Conservation (phyloP, 1,140 invertebrate species). For the Zaprionus camerounensis region DNA sequence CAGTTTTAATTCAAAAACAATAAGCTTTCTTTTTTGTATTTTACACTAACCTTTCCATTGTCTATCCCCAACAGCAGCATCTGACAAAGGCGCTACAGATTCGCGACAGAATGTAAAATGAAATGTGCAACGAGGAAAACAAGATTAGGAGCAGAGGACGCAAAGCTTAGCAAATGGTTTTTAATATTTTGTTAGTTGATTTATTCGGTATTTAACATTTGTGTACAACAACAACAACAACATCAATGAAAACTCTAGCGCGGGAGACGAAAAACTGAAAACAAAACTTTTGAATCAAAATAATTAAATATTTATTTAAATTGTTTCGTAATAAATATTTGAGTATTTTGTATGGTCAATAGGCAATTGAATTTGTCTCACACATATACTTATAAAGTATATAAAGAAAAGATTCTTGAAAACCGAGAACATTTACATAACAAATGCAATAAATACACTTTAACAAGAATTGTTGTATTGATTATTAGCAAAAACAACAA, state of each 20-base stretch:
- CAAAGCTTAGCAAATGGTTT: conserved; percentile 56
- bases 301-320: conserved; percentile 32
- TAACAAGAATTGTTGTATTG: conserved; percentile 14
- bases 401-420: conserved; percentile 20
- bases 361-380: conserved; percentile 7
- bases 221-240: conserved; percentile 47
- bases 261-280: conserved; percentile 25
- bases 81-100: conserved; percentile 25
- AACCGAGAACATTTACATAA: conserved; percentile 6
- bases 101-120: conserved; percentile 48
- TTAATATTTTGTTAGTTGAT: conserved; percentile 60
- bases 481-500: conserved; percentile 11
- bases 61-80: conserved; percentile 40
- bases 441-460: conserved; percentile 11
- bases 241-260: conserved; percentile 61
- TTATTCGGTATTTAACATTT: conserved; percentile 68
- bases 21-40: background rate
- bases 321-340: conserved; percentile 24
- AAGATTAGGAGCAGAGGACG: conserved; percentile 28
- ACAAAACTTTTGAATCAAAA: conserved; percentile 35
- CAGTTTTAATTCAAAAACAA: conserved; percentile 23
- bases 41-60: background rate
- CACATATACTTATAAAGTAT: background rate
- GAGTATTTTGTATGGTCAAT: conserved; percentile 20
- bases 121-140: conserved; percentile 45